phyloP scores from a whole-genome alignment of 2,113 vertebrate species.

The Etia nguti region DNA sequence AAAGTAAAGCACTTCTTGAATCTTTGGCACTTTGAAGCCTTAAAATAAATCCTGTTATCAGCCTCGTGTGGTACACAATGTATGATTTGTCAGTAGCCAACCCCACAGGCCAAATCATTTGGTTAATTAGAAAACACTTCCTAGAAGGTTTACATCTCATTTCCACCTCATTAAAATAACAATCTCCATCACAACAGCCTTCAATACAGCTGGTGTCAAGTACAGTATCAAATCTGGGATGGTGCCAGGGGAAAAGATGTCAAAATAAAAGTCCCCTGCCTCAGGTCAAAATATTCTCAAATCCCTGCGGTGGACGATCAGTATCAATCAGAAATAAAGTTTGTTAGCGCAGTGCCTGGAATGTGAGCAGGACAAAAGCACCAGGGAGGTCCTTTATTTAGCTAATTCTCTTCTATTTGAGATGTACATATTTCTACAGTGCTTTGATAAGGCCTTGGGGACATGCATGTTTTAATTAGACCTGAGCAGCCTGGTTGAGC shows the following conservation, averaged over 20 bases:
- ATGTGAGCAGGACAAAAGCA: slow-evolving; percentile 59
- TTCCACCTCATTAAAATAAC: slow-evolving; percentile 62
- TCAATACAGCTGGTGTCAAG: slow-evolving; percentile 51
- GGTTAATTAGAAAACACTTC: slow-evolving; percentile 60
- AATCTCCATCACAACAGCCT: slow-evolving; percentile 37
- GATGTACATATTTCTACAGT: slow-evolving; percentile 67
- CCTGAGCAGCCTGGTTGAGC: slow-evolving; percentile 59
- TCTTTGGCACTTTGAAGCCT: slow-evolving; percentile 25
- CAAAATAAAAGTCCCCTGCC: slow-evolving; percentile 67
- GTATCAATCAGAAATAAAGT: slow-evolving; percentile 63
- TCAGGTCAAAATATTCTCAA: slow-evolving; percentile 65
- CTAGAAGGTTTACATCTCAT: slow-evolving; percentile 59
- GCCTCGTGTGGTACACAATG: neutral
- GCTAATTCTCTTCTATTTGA: slow-evolving; percentile 64
- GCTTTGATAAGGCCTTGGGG: slow-evolving; percentile 68
- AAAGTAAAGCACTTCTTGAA: neutral
- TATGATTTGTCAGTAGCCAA: slow-evolving; percentile 37
- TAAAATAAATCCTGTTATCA: slow-evolving; percentile 45
- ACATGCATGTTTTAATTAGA: slow-evolving; percentile 67
- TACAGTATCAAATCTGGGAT: slow-evolving; percentile 40
- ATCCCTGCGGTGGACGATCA: slow-evolving; percentile 54
- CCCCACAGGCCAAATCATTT: slow-evolving; percentile 49
- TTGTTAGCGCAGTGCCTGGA: slow-evolving; percentile 28
- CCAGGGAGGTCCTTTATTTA: slow-evolving; percentile 65
- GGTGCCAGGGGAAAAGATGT: slow-evolving; percentile 60